These are phyloP conservation scores for Athene noctua DNA, from an alignment of 2,113 vertebrate genomes.

Conservation along the genomic window DNA sequence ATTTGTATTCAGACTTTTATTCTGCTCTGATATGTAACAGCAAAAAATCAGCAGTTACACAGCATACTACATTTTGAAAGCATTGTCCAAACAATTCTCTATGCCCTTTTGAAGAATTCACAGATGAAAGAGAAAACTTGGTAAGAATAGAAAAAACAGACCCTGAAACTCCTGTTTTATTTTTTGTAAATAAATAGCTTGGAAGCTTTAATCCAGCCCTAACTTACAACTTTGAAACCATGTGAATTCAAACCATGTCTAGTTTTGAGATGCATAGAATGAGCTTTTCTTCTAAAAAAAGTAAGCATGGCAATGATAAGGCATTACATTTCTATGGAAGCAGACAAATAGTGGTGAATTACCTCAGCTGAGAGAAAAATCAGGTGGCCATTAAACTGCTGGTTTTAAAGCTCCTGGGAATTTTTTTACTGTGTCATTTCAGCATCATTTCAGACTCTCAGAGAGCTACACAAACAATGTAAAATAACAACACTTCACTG, in stretches of 20 bases:
- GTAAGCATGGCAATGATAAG: background rate
- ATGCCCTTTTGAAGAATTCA: background rate
- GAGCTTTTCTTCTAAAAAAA: background rate
- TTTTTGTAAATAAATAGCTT: background rate
- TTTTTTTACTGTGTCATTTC: background rate
- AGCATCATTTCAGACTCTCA: background rate
- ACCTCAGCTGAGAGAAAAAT: conserved; percentile 8
- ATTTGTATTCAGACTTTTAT: background rate
- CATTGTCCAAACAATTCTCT: background rate
- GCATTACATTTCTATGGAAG: background rate
- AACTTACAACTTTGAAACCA: background rate
- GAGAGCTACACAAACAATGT: background rate
- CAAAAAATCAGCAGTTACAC: background rate
- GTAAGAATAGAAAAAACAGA: background rate
- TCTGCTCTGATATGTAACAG: background rate
- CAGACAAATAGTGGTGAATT: background rate
- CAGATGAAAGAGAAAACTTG: background rate
- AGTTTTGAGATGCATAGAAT: background rate
- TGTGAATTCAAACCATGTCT: background rate
- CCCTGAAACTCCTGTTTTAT: background rate
- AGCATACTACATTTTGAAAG: background rate
- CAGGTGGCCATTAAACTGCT: background rate
- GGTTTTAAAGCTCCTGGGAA: background rate
- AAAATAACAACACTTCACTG: background rate
- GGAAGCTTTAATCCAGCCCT: background rate